Base-by-base conservation (phyloP, 2,888 invertebrate species). In the Meganola albula region DNA sequence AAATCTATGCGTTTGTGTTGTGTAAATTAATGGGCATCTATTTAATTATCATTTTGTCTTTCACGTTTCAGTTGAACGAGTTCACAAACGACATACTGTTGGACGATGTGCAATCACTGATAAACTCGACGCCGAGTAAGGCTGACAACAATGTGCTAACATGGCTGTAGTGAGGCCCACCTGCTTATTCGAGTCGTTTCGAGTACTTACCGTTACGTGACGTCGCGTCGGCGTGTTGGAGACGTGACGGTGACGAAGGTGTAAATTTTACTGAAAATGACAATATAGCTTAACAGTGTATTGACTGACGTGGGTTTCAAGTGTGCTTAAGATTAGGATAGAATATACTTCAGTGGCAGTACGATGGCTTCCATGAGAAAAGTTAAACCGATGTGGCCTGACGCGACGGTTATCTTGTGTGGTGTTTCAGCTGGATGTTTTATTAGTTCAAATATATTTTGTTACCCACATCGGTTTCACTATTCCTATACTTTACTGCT, bases 81-180 rank as follows among this genome's bases (percentile, higher is more conserved):
- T 93, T 96, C 74, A 91, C 93, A 68, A 93, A 89, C 78, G 94
- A 94, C 74, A 93, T 95, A 72, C 88, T 96, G 71, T 87, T 96
- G 78, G 95, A 95, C 63, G 93, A 93, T 79, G 95, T 96, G 69
- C 94, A 96, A 83, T 94, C 93, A 55, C 89, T 97, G 67, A 94
- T 96, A 70, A 94, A 93, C 86, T 92, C 96, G 54, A 91, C 93
- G 64, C 91, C 92, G 65, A 93, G 91, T 78, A 95, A 95, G 88
- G 90, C 94, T 69, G 94, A 94, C 75, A 93, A 93, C 77, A n/a
- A n/a, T n/a, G 92, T 91, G 67, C 89, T 95, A 63, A 95, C 94
- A 70, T 95, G 95, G 95, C 91, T 95, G 87, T 95, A 90, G 70
- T n/a, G n/a, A 53, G 40, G 42, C 52, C 43, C 46, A 53, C 55